phyloP scores from a whole-genome alignment of 1,140 invertebrate species.

The Diachasmimorpha longicaudata region DNA sequence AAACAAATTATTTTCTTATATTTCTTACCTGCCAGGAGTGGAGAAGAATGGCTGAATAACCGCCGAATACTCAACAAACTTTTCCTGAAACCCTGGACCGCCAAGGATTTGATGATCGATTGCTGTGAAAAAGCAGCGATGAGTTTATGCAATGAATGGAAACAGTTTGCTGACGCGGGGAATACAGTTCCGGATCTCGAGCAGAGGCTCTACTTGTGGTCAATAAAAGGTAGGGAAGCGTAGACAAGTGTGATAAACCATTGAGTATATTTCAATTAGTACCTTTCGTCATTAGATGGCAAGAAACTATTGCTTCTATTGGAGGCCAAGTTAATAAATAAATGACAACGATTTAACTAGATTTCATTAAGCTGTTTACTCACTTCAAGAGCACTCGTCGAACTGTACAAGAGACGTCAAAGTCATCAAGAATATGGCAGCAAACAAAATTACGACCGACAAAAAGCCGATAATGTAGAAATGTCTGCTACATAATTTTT shows the following conservation, averaged over 20 bases:
- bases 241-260: background rate
- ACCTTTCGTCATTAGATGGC: no score
- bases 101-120: constrained; percentile 52
- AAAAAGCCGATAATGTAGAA: no score
- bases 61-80: constrained; percentile 76
- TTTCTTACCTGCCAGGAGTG: constrained; percentile 66
- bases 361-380: no score
- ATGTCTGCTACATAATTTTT: no score
- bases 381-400: no score
- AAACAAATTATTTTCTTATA: constrained; percentile 23
- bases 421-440: no score
- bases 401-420: no score
- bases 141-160: constrained; percentile 61
- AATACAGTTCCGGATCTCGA: constrained; percentile 64
- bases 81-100: constrained; percentile 66
- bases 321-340: no score
- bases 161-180: constrained; percentile 36
- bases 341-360: no score
- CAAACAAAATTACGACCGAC: no score
- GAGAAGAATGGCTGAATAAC: constrained; percentile 75
- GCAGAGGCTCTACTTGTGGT: constrained; percentile 75
- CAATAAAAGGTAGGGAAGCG: constrained; percentile 70
- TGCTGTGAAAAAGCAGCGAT: constrained; percentile 63
- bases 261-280: background rate
- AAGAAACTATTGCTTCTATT: no score